phyloP scores from a whole-genome alignment of 2,888 invertebrate species.

The Amiota mariae region DNA sequence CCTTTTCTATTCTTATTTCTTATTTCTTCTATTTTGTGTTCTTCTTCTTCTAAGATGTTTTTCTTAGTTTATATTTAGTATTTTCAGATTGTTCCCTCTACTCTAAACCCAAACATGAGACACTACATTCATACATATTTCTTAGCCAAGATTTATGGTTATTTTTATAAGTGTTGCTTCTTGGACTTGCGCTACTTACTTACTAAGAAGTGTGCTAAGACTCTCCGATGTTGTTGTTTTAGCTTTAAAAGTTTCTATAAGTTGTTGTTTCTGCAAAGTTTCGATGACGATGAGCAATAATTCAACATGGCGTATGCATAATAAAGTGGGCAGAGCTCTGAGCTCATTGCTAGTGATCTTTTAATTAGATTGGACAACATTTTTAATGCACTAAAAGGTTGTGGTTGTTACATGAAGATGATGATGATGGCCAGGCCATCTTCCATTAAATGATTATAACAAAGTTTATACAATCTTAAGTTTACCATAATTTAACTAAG shows the following conservation, averaged over 20 bases:
- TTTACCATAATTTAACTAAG: no score
- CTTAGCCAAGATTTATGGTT: constrained; percentile 21
- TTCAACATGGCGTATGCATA: constrained; percentile 19
- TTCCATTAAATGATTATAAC: no score
- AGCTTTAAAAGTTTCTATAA: constrained; percentile 1
- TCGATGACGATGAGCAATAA: neutral
- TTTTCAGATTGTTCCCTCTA: neutral
- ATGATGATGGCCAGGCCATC: no score
- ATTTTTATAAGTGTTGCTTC: constrained; percentile 24
- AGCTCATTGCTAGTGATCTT: neutral
- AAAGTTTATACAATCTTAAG: no score
- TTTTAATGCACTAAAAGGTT: neutral
- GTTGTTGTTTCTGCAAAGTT: constrained; percentile 1
- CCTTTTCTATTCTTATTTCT: neutral
- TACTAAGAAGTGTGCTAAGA: constrained; percentile 11
- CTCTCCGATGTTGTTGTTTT: neutral
- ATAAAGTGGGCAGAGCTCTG: constrained; percentile 1
- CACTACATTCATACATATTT: neutral
- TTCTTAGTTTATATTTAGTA: neutral
- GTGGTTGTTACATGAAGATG: no score
- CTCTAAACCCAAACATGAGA: neutral
- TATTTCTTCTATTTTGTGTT: neutral
- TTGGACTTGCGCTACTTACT: neutral
- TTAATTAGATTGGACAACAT: constrained; percentile 16
- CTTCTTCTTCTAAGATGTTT: constrained; percentile 1